Conservation (phyloP, 2,888 invertebrate genomes). For the Cerceris rybyensis region DNA sequence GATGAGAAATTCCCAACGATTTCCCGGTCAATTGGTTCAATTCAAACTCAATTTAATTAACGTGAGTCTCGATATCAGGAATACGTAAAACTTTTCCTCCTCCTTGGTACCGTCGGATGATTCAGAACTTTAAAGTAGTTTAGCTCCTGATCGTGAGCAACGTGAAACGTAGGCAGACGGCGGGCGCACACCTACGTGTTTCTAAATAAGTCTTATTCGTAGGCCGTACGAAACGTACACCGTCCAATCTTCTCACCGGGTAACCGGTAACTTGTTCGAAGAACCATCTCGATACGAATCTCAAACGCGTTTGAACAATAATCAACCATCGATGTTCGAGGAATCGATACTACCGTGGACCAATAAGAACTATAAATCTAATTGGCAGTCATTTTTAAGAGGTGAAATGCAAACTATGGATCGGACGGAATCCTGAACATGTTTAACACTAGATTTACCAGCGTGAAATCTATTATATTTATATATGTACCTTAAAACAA, state of each 20-base stretch:
- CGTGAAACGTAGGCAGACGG: constrained; percentile 48
- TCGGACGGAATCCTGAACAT: no score
- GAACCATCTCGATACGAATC: constrained; percentile 12
- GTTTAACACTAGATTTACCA: no score
- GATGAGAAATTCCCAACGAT: background rate
- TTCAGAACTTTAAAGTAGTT: constrained; percentile 35
- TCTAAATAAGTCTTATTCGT: constrained; percentile 63
- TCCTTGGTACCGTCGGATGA: constrained; percentile 6
- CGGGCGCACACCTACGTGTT: constrained; percentile 54
- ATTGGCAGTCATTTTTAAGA: no score
- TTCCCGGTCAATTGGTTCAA: background rate
- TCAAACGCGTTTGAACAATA: no score
- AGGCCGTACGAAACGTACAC: constrained; percentile 41
- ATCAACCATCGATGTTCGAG: no score
- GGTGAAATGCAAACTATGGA: no score
- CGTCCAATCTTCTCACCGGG: constrained; percentile 4
- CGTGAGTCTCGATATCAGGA: constrained; percentile 4
- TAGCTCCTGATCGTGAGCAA: constrained; percentile 21
- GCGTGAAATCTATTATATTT: no score
- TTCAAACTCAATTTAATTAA: constrained; percentile 29
- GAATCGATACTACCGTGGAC: no score
- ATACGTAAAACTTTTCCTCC: constrained; percentile 18
- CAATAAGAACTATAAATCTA: no score
- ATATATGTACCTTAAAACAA: no score
- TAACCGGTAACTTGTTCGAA: background rate